Base-by-base conservation (phyloP, 2,797 vertebrate species). In the Megalops cyprinoides region DNA sequence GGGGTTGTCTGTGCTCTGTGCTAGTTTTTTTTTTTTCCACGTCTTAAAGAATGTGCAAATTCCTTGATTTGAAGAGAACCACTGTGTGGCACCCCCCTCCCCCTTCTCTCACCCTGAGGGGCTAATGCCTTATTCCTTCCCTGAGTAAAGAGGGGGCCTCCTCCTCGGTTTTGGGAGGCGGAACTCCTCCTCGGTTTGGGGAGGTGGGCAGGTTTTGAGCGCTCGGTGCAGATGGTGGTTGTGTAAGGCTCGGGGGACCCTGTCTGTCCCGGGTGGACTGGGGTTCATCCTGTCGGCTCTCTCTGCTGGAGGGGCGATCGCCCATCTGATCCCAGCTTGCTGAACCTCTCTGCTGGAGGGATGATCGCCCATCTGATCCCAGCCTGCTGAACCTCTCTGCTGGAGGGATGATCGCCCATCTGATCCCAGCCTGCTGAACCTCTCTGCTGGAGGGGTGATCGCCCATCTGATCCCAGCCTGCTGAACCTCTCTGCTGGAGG, bases 191-290 rank as follows among this genome's bases (percentile, higher is more conserved):
- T n/a, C n/a, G n/a, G n/a, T n/a, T n/a, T n/a, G 5, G 4, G 55
- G 56, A 15, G 28, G 28, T 14, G 5, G 34, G 34, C 7, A 42
- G 65, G 34, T 15, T 18, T 69, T 69, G 65, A 42, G 37, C 2
- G n/a, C 65, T 0, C 28, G 39, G 65, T 37, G 65, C 67, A 71
- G 67, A 23, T 71, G 67, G 67, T 39, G n/a, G 39, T 71, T 71
- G 39, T 39, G n/a, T 71, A 71, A 71, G 34, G 20, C 39, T n/a
- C 67, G 42, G 20, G 67, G 67, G 67, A 44, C 20, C 39, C n/a
- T 37, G 42, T 69, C 23, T 18, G 65, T 42, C 65, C 65, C 37
- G 8, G 7, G 15, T 23, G 15, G 3, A 69, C 34, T 7, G 34
- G 65, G 65, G 15, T 37, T 37, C 20, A 12, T 71, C 67, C 37